Base-by-base conservation (phyloP, 2,888 invertebrate genomes). In the Acanthosepion pharaonis region DNA sequence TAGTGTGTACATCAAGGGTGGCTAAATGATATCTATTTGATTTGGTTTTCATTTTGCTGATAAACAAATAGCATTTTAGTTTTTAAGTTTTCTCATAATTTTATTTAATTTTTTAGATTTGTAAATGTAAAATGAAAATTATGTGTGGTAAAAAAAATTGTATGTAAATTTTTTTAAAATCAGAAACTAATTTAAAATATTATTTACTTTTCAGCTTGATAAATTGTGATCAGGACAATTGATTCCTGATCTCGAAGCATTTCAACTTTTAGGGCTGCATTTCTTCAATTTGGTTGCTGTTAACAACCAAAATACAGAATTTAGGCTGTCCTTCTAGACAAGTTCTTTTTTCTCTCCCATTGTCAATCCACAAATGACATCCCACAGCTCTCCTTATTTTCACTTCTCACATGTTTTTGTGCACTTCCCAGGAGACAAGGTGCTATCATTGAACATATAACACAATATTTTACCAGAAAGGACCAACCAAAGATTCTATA, bases 321-420 rank as follows among this genome's bases (percentile, higher is more conserved):
- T 78, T 78, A 78, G 78, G 11, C 78, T 78, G 78, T 11, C 78
- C n/a, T 78, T 78, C 78, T 78, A 78, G 78, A 78, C 33, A 4
- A 59, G 59, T 59, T 59, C 11, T 78, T n/a, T n/a, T 78, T 11
- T 9, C n/a, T 9, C n/a, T n/a, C n/a, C 78, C 4, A 78, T n/a
- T 9, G 78, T 5, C 33, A n/a, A 78, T n/a, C n/a, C 8, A 78
- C n/a, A n/a, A 33, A 78, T n/a, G n/a, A n/a, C 78, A 78, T 33
- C 11, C 33, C 15, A 9, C n/a, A n/a, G 20, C 33, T 15, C n/a
- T 33, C 33, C 11, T n/a, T 11, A 11, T 78, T 78, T 78, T 78
- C 92, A 93, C n/a, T n/a, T 53, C 48, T 49, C 93, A 93, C 93
- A 28, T n/a, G 49, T n/a, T 93, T 33, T n/a, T 53, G 25, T n/a